These are phyloP conservation scores for Sarcophilus harrisii DNA, from an alignment of 2,797 vertebrate species.

Conservation along the genomic window DNA sequence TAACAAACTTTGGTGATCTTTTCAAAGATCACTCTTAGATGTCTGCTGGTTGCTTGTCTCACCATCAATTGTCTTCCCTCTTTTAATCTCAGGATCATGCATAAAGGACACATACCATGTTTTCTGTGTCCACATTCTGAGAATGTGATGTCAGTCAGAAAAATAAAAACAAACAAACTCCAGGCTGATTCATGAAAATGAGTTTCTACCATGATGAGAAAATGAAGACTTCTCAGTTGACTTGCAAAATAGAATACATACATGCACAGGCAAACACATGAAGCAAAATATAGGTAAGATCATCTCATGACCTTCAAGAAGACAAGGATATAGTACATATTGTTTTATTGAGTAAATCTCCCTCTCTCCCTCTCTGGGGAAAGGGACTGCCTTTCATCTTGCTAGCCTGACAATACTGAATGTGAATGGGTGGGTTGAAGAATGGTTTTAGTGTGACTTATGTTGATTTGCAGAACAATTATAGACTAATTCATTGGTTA, in stretches of 20 bases:
- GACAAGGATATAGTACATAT: neutral
- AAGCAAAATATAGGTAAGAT: neutral
- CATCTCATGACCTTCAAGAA: neutral
- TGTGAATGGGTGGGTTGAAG: neutral
- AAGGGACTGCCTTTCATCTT: neutral
- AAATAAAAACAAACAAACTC: neutral
- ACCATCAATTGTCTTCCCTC: neutral
- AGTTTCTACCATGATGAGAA: neutral
- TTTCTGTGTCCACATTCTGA: neutral
- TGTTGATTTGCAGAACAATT: neutral
- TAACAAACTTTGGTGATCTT: neutral
- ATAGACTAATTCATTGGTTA: neutral
- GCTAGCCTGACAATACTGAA: neutral
- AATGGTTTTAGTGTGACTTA: neutral
- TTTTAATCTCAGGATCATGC: neutral
- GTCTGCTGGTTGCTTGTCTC: neutral
- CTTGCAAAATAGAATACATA: neutral
- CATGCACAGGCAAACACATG: neutral
- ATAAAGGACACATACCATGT: neutral
- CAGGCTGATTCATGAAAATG: neutral
- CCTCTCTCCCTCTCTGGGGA: neutral
- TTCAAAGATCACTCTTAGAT: neutral
- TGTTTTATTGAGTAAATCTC: neutral
- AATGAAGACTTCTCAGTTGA: neutral
- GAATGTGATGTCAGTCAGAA: neutral